Evolutionary conservation across 1,140 invertebrate genomes (phyloP).

Genomic region (Eupeodes corollae): DNA sequence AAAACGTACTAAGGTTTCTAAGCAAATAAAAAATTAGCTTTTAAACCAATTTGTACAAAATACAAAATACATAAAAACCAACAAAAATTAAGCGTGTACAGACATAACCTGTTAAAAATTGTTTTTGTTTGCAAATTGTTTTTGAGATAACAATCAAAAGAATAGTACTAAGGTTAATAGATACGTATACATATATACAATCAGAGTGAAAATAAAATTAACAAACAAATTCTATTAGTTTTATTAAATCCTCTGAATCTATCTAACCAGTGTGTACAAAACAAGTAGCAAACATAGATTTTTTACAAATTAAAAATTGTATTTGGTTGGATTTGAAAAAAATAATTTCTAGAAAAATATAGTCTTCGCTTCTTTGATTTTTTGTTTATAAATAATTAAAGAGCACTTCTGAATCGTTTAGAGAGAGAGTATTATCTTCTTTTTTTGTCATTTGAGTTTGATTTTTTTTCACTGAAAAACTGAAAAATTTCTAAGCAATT

Average conservation of each 20-base stretch:
- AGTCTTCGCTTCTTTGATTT: background rate
- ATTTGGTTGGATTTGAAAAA: constrained; percentile 3
- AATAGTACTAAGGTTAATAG: constrained; percentile 35
- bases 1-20: no score
- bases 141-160: constrained; percentile 12
- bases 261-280: constrained; percentile 28
- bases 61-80: no score
- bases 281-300: constrained; percentile 36
- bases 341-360: constrained; percentile 5
- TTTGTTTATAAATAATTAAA: background rate
- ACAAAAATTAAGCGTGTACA: no score
- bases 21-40: no score
- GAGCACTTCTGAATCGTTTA: constrained; percentile 1
- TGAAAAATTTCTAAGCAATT: constrained; percentile 21
- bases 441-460: background rate
- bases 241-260: constrained; percentile 2
- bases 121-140: constrained; percentile 36
- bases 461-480: background rate
- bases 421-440: background rate
- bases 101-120: no score
- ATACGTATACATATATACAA: constrained; percentile 3
- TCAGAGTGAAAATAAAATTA: constrained; percentile 4
- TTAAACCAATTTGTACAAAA: no score
- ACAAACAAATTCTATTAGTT: constrained; percentile 3
- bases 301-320: constrained; percentile 13